A percentile compares a stretch with the other conserved stretches of the same genome.
Evolutionary conservation across 2,888 invertebrate genomes (phyloP).

Genomic region (Aspidiotus destructor): DNA sequence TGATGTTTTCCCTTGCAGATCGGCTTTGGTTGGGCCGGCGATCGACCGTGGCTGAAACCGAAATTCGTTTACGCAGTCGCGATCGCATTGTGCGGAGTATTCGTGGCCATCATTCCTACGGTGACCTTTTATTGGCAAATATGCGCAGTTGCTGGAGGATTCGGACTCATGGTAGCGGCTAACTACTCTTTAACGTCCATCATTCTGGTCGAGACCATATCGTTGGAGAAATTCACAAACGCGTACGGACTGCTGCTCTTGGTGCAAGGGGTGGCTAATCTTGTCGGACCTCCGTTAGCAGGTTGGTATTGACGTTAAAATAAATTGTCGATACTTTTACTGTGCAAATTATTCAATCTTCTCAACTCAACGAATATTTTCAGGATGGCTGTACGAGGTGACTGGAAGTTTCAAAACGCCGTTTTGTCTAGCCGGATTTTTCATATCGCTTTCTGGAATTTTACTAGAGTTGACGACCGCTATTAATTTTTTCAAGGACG

Average conservation of each 20-base stretch:
- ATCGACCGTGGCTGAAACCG: slow-evolving; percentile 66
- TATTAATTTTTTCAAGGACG: slow-evolving; percentile 8
- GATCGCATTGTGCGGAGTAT: slow-evolving; percentile 61
- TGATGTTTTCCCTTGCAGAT: slow-evolving; percentile 48
- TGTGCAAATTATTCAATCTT: not conserved
- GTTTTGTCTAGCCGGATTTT: slow-evolving; percentile 70
- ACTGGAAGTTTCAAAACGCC: slow-evolving; percentile 67
- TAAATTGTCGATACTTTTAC: not conserved
- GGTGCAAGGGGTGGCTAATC: slow-evolving; percentile 81
- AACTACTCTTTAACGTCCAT: slow-evolving; percentile 86
- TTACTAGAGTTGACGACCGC: slow-evolving; percentile 44
- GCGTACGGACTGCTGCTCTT: slow-evolving; percentile 80
- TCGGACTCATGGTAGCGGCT: slow-evolving; percentile 82
- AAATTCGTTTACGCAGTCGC: slow-evolving; percentile 70
- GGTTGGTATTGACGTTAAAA: slow-evolving; percentile 48
- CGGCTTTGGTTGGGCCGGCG: slow-evolving; percentile 77
- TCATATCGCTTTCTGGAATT: slow-evolving; percentile 64
- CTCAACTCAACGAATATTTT: slow-evolving; percentile 38
- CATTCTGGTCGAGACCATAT: slow-evolving; percentile 78
- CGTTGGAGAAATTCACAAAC: slow-evolving; percentile 81
- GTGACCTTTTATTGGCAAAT: slow-evolving; percentile 51
- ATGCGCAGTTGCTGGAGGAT: slow-evolving; percentile 60
- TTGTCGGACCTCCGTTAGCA: slow-evolving; percentile 80
- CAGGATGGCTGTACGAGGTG: slow-evolving; percentile 73
- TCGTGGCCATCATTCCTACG: slow-evolving; percentile 58